These are phyloP conservation scores for Anableps anableps DNA, from an alignment of 2,797 vertebrate species.

Conservation along the genomic window DNA sequence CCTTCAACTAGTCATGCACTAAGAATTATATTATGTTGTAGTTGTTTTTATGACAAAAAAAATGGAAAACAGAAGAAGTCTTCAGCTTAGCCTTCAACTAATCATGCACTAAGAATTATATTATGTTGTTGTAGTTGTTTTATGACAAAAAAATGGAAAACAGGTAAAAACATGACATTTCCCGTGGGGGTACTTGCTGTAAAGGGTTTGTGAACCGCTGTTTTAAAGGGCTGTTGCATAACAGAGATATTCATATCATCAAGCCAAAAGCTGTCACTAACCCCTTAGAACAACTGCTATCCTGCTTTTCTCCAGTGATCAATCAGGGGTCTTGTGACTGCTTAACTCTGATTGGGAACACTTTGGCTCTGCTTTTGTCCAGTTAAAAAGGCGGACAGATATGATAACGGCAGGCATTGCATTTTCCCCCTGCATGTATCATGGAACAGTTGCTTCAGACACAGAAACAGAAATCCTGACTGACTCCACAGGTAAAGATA, in stretches of 20 bases:
- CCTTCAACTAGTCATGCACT: no score
- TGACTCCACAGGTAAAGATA: constrained; percentile 25
- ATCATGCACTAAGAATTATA: neutral
- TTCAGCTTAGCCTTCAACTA: no score
- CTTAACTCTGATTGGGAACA: constrained; percentile 12
- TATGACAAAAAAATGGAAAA: neutral
- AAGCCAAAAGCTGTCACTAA: neutral
- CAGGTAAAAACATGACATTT: neutral
- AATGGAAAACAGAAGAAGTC: no score
- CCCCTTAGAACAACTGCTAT: constrained; percentile 6
- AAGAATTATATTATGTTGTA: no score
- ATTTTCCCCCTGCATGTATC: neutral
- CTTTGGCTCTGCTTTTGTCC: neutral
- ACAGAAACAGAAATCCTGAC: neutral
- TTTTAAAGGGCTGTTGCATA: neutral
- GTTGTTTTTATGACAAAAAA: no score
- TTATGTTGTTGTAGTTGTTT: neutral
- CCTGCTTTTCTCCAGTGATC: constrained; percentile 6
- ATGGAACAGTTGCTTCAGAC: neutral
- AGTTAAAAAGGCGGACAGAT: constrained; percentile 14
- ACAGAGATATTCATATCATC: neutral
- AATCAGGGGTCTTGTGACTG: constrained; percentile 37
- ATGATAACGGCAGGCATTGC: neutral
- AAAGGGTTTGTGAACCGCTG: neutral
- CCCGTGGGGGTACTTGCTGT: neutral